Conservation (phyloP, 2,888 invertebrate genomes). For the Drosophila nigricruria region DNA sequence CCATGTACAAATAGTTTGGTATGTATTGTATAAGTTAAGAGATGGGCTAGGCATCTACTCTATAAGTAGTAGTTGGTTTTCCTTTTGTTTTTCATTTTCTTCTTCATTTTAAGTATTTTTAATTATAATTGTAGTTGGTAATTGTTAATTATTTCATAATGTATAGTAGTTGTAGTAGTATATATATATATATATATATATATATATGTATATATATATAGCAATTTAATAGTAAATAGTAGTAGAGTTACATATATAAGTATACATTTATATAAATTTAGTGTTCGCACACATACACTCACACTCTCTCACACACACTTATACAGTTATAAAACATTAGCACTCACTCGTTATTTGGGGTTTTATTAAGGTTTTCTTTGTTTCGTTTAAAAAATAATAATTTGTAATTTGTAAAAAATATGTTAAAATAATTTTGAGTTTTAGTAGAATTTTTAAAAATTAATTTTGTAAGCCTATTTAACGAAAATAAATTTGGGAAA, state of each 20-base stretch:
- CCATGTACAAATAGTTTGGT: conserved; percentile 67
- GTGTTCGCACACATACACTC: conserved; percentile 10
- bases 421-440: not conserved
- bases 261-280: conserved; percentile 70
- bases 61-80: conserved; percentile 32
- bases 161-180: conserved; percentile 30
- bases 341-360: conserved; percentile 38
- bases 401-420: too few species aligned
- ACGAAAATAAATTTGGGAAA: too few species aligned
- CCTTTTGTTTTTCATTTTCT: not conserved
- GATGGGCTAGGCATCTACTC: conserved; percentile 9
- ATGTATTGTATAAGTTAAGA: conserved; percentile 40
- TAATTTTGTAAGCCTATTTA: not conserved
- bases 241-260: conserved; percentile 69
- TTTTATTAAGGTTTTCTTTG: not conserved
- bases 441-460: not conserved
- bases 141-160: conserved; percentile 46
- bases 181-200: conserved; percentile 32
- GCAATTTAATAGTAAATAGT: conserved; percentile 59
- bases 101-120: conserved; percentile 17
- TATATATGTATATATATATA: conserved; percentile 36
- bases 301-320: not conserved
- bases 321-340: conserved; percentile 41
- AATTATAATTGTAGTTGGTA: conserved; percentile 49
- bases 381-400: not conserved